Conservation (phyloP, 1,140 invertebrate species). For the Euura saliciscinereae region DNA sequence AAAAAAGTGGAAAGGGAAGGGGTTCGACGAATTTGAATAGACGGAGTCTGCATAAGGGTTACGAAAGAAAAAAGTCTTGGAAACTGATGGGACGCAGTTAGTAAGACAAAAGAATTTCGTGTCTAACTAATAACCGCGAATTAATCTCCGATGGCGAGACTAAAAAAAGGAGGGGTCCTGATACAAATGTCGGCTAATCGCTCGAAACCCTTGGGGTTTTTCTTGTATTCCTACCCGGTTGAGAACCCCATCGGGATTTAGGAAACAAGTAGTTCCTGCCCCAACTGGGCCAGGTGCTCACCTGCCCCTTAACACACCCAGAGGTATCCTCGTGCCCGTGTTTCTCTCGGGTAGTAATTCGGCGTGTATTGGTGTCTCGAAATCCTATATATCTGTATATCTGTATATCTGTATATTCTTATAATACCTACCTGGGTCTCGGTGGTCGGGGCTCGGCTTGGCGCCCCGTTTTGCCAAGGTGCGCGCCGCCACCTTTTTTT, state of each 20-base stretch:
- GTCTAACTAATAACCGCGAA: conserved; percentile 15
- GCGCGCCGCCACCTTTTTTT: conserved; percentile 11
- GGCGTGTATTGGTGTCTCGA: too few species aligned
- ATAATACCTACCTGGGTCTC: conserved; percentile 10
- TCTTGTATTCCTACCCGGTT: conserved; percentile 10
- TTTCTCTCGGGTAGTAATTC: neutral
- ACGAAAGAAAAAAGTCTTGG: too few species aligned
- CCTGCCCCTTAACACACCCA: conserved; percentile 37
- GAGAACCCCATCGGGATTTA: conserved; percentile 32
- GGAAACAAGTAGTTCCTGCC: conserved; percentile 37
- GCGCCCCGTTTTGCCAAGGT: conserved; percentile 16
- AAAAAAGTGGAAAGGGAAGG: too few species aligned
- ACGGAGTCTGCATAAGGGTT: too few species aligned
- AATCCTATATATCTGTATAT: neutral
- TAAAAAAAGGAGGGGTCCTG: neutral
- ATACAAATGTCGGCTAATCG: neutral
- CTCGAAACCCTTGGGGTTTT: neutral
- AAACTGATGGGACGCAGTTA: neutral
- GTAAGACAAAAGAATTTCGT: neutral
- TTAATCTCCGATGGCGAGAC: conserved; percentile 13
- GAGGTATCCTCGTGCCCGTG: neutral
- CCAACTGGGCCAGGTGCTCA: conserved; percentile 45
- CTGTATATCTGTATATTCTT: conserved; percentile 9
- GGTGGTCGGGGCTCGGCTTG: conserved; percentile 14
- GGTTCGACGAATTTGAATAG: neutral